Evolutionary conservation across 2,797 vertebrate genomes (phyloP), one percentile per base, ranked within the genome.

Genomic region (Ataeniobius toweri): DNA sequence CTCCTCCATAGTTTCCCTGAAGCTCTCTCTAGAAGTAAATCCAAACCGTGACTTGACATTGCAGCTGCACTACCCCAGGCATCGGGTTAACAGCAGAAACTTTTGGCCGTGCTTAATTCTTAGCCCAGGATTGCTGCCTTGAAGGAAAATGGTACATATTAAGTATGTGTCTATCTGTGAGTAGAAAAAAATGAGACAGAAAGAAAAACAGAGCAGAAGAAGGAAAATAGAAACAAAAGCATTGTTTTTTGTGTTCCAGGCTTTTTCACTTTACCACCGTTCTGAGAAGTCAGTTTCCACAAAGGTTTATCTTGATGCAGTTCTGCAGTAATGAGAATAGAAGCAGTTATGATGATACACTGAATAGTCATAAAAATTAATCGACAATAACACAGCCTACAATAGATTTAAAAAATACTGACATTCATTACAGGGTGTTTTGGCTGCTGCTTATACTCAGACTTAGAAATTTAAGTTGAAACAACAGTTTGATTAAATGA

Each of bases 81-180:
- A 36, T 58, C 31, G 9, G 53, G 71, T 83, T 74, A 85, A 78
- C 16, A 31, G 39, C 73, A 73, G 73, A 84, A 80, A 90, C 82
- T 5, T 84, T 84, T 71, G 74, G 71, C 44, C 56, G 2, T 80
- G 58, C 71, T 79, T 82, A 74, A 80, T 85, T 85, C 59, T 73
- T 20, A 2, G 46, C 16, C 56, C 26, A 69, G 76, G 0, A 74
- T 76, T 10, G 7, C 13, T 81, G 80, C 71, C 71, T 84, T 26
- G 9, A 56, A 79, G 55, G 65, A 81, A 50, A 82, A 68, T 55
- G 22, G 16, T 12, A n/a, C 28, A 24, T 74, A 0, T 14, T 8
- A 55, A 68, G 31, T 71, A 2, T 72, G 44, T 48, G 51, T 73
- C 18, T 65, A 50, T 39, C 44, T 73, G 24, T 48, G 22, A 22